These are phyloP conservation scores for Danio rerio DNA, from an alignment of 2,113 vertebrate species.

Conservation along the genomic window GRCz12tu NC_133179.1:14017501-14018000, in stretches of 20 bases:
- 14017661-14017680: conserved; percentile 14
- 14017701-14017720: conserved; percentile 11
- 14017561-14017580: background rate
- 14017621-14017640: conserved; percentile 11
- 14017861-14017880: conserved; percentile 20
- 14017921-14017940: conserved; percentile 23
- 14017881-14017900: conserved; percentile 1
- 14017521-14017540: conserved; percentile 11
- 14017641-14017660: conserved; percentile 17
- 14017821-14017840: conserved; percentile 12
- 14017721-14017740: conserved; percentile 14
- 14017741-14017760: conserved; percentile 25
- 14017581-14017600: background rate
- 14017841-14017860: conserved; percentile 31
- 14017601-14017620: conserved; percentile 13
- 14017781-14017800: background rate
- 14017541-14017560: conserved; percentile 12
- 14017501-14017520: conserved; percentile 7
- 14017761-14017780: conserved; percentile 2
- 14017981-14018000: conserved; percentile 41
- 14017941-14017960: conserved; percentile 35
- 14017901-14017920: conserved; percentile 16
- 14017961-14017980: conserved; percentile 56
- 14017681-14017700: conserved; percentile 32
- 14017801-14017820: background rate